Evolutionary conservation across 2,797 vertebrate genomes (phyloP), one percentile per base, ranked within the genome.

Genomic region (Australoheros facetus): DNA sequence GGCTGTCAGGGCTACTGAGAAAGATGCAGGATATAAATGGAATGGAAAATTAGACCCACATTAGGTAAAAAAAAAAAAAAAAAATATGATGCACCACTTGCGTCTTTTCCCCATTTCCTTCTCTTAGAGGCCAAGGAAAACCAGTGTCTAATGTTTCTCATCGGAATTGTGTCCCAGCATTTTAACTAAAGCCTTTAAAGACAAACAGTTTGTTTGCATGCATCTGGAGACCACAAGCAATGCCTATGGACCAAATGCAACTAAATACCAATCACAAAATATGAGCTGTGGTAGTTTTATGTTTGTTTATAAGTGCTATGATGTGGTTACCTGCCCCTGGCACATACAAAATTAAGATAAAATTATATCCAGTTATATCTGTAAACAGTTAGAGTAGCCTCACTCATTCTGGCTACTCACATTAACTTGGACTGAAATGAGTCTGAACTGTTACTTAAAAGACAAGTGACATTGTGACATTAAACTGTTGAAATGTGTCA

Each of bases 11-110:
- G 19, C 83, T 60, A 75, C 73, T 82, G 84, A 90, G 79, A 83
- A 55, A 78, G 79, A 83, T 39, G 12, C 78, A 54, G 79, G 88
- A 93, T 94, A 95, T 94, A 96, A 94, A 93, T 93, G 92, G 93
- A 94, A 93, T 94, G 95, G 96, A 95, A 96, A 95, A 93, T 94
- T 71, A 80, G 73, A 85, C 54, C 78, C 66, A 34, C 79, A 78
- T 51, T 73, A 88, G 79, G 80, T 88, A 56, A 54, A 83, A 89
- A 84, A 89, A 81, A 80, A 79, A 87, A 56, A 66, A 80, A 51
- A 79, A 42, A 30, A 62, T 71, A 91, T 90, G 91, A 93, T 92
- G 92, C 76, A 4, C 85, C 56, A 82, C 81, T 89, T 92, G 73
- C 86, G 82, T 93, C 88, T 89, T 87, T 85, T 77, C 73, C 78